Percentiles rank a stretch among this genome's conserved stretches.
These are phyloP conservation scores for Tautogolabrus adspersus DNA, from an alignment of 2,113 vertebrate species.

Conservation along the genomic window DNA sequence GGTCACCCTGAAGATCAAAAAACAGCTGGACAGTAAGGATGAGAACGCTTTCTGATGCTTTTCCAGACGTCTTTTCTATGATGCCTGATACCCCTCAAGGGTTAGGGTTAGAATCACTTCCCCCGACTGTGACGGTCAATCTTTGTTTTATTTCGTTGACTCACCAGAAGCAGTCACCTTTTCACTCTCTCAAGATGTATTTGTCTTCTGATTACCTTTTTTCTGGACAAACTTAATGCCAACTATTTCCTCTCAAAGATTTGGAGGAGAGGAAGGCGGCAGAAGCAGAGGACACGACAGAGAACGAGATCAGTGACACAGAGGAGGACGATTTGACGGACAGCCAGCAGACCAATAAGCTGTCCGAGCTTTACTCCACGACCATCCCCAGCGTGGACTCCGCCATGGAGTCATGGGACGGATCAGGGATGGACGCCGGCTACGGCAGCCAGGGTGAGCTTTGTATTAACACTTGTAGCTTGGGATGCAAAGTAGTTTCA, in stretches of 20 bases:
- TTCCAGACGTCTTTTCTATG: too few species aligned
- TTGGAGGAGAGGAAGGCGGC: conserved; percentile 84
- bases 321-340: conserved; percentile 93
- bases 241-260: conserved; percentile 68
- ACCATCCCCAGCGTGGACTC: conserved; percentile 94
- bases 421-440: conserved; percentile 89
- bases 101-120: too few species aligned
- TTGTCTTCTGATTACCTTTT: neutral
- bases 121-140: too few species aligned
- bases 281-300: conserved; percentile 71
- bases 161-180: too few species aligned
- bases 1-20: conserved; percentile 96
- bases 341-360: conserved; percentile 89
- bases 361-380: conserved; percentile 89
- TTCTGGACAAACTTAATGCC: neutral
- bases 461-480: neutral
- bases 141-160: too few species aligned
- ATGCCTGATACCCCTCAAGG: too few species aligned
- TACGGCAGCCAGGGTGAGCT: conserved; percentile 91
- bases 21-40: conserved; percentile 90
- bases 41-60: too few species aligned
- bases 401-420: conserved; percentile 96
- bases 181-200: neutral
- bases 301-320: conserved; percentile 88
- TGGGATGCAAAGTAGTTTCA: neutral